Conservation (phyloP, 2,888 invertebrate species). For the Drosophila picticornis region DNA sequence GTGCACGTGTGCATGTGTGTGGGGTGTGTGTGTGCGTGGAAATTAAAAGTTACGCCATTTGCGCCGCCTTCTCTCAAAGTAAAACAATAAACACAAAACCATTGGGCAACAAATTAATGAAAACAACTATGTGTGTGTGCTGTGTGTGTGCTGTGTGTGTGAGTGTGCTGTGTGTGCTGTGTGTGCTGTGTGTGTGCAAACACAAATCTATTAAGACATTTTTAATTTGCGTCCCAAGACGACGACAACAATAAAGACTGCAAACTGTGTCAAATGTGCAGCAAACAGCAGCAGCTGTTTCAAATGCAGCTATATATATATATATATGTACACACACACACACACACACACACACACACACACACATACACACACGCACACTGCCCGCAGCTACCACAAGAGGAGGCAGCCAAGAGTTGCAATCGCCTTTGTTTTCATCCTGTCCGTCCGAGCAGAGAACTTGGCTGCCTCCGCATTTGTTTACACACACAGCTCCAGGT, state of each 20-base stretch:
- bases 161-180: background rate
- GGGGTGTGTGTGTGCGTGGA: conserved; percentile 17
- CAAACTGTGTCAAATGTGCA: conserved; percentile 66
- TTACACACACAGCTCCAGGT: conserved; percentile 68
- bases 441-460: conserved; percentile 40
- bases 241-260: conserved; percentile 22
- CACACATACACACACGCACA: background rate
- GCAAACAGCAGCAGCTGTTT: conserved; percentile 63
- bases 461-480: conserved; percentile 51
- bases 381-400: conserved; percentile 9
- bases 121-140: conserved; percentile 13
- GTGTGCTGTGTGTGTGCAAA: conserved; percentile 1
- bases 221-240: conserved; percentile 62
- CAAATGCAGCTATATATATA: conserved; percentile 32
- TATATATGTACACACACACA: background rate
- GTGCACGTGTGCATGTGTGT: conserved; percentile 15
- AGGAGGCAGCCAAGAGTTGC: conserved; percentile 21
- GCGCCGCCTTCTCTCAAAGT: conserved; percentile 29
- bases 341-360: background rate
- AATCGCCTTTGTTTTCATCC: conserved; percentile 48
- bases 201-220: conserved; percentile 63
- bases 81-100: conserved; percentile 27
- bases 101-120: conserved; percentile 36
- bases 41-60: conserved; percentile 52
- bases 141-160: background rate